Evolutionary conservation across 2,113 vertebrate genomes (phyloP).

Genomic region (Vicugna pacos): DNA sequence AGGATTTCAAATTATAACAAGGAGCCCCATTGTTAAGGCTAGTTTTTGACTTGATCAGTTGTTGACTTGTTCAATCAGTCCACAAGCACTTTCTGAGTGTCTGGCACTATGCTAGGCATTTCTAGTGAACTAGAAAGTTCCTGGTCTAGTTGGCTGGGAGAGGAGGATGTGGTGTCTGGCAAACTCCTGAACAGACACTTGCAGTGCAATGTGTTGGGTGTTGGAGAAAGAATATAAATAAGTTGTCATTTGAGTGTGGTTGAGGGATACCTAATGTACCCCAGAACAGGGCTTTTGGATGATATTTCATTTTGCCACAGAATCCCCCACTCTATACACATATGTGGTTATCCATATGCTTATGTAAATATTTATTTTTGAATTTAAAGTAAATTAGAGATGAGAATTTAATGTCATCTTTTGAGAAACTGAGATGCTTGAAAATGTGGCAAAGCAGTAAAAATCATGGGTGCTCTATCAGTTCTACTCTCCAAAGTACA

Average conservation of each 20-base stretch:
- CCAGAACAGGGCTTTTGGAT: background rate
- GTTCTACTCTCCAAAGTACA: background rate
- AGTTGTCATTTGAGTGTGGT: background rate
- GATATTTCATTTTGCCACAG: background rate
- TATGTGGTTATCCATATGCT: background rate
- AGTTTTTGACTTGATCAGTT: background rate
- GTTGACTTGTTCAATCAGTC: background rate
- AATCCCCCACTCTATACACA: background rate
- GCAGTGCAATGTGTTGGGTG: background rate
- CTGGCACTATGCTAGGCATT: background rate
- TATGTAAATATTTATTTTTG: background rate
- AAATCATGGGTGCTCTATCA: background rate
- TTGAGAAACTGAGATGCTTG: background rate
- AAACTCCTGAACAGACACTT: background rate
- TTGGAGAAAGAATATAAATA: background rate
- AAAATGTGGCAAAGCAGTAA: background rate
- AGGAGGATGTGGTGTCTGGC: background rate
- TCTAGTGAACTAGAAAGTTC: background rate
- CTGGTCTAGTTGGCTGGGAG: background rate
- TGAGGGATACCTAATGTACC: background rate
- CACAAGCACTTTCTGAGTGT: background rate
- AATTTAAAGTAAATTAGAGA: slow-evolving; percentile 8
- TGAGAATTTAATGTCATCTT: background rate
- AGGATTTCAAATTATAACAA: background rate
- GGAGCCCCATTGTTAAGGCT: background rate